Evolutionary conservation across 2,797 vertebrate genomes (phyloP), one percentile per base, ranked within the genome.

Genomic region (Hylomyscus alleni): DNA sequence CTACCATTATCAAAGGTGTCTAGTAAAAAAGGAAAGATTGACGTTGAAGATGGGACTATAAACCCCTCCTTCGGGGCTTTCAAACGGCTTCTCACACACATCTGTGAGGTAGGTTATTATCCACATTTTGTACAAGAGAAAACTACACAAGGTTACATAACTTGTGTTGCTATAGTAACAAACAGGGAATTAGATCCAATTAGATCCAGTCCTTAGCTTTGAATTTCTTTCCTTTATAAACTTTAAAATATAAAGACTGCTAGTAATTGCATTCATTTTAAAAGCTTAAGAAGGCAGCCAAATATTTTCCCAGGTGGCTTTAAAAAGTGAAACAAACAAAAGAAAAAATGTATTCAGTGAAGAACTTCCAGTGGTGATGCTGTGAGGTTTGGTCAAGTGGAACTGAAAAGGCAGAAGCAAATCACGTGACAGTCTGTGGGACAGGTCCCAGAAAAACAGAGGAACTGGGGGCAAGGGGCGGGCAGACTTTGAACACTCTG

Each of bases 81-180:
- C 76, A 82, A 90, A 90, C 76, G 78, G 72, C 77, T 82, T 95
- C 95, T 97, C 97, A 96, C 87, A 91, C 94, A 82, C 13, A 72
- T 47, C 95, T 96, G 96, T 97, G 97, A 98, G 97, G 97, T 97
- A 98, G 96, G 95, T 90, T 78, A 93, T 78, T 52, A 89, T 73
- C 93, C 87, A 92, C 62, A 85, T 75, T 94, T 94, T 93, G 58
- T 84, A 96, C 60, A 85, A 75, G 78, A 91, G 87, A 60, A 92
- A 94, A 94, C 52, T 58, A 72, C 83, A 47, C 75, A 92, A 90
- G 69, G 77, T 93, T 76, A 40, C 44, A 37, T 60, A 44, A 77
- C 47, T 24, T 78, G 78, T n/a, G 81, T 82, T 67, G 58, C 60
- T 34, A 76, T 1, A 67, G 20, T 62, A 90, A 75, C 84, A 58